Evolutionary conservation across 2,888 invertebrate genomes (phyloP), one percentile per base, ranked within the genome.

Genomic region (Drosophila fulvimacula): DNA sequence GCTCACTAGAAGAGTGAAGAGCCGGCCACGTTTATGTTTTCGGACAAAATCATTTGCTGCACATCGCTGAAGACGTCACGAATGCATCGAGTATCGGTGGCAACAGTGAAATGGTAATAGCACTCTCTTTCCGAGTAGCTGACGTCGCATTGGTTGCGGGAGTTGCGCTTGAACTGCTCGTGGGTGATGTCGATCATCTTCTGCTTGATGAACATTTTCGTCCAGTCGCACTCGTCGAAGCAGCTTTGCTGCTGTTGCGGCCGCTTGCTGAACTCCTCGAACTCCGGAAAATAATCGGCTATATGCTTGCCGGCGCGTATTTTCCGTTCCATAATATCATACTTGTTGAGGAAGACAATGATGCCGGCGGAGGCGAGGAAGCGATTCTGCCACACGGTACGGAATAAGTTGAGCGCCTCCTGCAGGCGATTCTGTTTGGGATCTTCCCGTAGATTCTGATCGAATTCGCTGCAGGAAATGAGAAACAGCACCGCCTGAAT

Each of bases 271-370:
- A 93, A 96, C n/a, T 93, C 79, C 5, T 92, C 84, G 85, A 94
- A 96, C 66, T 95, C 94, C 0, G 95, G 95, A 92, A 96, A 96
- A 91, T 95, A 95, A 1, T 94, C 93, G 1, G 93, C 94, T 57
- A 96, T 94, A 61, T 93, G 93, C 72, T 94, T 93, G 17, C 96
- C 96, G 56, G 94, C 93, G n/a, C 94, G 92, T 53, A 97, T 94
- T 92, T 97, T 97, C 52, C 94, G 93, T 77, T 95, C 94, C 57
- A 97, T 93, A 3, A 96, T 92, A 90, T 97, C 97, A 88, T 96
- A 96, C 90, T 97, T 97, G 91, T 97, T 97, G 39, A 97, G 93
- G 91, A 97, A 97, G 10, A 97, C 94, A 53, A 97, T 96, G 42
- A 97, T 93, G 3, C 96, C 96, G 0, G 96, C 95, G 75, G 95